These are phyloP conservation scores for Subacronicta megacephala DNA, from an alignment of 2,888 invertebrate species.

Conservation along the genomic window DNA sequence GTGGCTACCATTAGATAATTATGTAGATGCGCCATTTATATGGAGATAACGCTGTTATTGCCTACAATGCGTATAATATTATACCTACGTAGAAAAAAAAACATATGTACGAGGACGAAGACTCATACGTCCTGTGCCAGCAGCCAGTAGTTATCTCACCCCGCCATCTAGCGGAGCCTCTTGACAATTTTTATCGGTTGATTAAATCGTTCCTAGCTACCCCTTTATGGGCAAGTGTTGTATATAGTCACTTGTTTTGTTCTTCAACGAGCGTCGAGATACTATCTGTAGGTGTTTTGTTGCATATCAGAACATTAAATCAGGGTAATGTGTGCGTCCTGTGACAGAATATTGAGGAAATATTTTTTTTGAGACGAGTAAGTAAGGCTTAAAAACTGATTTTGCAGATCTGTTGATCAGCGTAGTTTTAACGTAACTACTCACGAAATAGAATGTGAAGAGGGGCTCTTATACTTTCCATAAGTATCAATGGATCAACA, in stretches of 20 bases:
- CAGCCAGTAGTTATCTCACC: slow-evolving; percentile 67
- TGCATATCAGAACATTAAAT: slow-evolving; percentile 59
- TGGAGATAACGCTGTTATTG: slow-evolving; percentile 38
- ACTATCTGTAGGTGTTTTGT: slow-evolving; percentile 67
- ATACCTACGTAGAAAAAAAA: slow-evolving; percentile 36
- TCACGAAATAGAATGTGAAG: too few species aligned
- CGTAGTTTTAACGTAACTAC: too few species aligned
- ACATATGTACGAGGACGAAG: slow-evolving; percentile 35
- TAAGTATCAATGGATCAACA: too few species aligned
- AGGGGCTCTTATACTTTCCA: too few species aligned
- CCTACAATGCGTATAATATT: slow-evolving; percentile 29
- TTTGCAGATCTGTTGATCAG: too few species aligned
- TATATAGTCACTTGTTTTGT: slow-evolving; percentile 76
- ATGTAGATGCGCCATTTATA: slow-evolving; percentile 43
- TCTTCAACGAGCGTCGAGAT: slow-evolving; percentile 70
- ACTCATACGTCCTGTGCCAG: slow-evolving; percentile 46
- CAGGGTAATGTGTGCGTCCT: slow-evolving; percentile 33
- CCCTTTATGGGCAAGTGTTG: slow-evolving; percentile 77
- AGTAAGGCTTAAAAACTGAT: too few species aligned
- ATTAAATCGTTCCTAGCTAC: slow-evolving; percentile 84
- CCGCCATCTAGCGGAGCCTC: slow-evolving; percentile 76
- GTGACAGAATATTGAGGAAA: slow-evolving; percentile 41
- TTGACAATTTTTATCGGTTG: slow-evolving; percentile 83
- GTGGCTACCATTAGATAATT: slow-evolving; percentile 30
- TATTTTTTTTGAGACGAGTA: slow-evolving; percentile 8